Conservation (phyloP, 2,797 vertebrate genomes). For the Oryzias dopingdopingensis region DNA sequence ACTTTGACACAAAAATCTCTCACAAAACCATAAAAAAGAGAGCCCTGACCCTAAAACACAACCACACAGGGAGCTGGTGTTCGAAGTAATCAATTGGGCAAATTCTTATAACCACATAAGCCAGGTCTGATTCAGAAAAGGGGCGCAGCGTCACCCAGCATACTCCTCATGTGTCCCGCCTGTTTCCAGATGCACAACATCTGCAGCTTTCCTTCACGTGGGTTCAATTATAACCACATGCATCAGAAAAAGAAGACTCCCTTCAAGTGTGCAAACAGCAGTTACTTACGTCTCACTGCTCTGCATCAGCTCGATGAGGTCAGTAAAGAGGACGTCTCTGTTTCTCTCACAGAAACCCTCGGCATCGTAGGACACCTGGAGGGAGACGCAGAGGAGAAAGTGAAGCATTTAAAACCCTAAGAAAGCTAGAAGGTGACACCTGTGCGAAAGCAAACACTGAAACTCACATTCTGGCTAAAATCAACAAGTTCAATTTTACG, state of each 20-base stretch:
- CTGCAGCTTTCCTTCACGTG: slow-evolving; percentile 41
- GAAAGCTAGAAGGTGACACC: slow-evolving; percentile 28
- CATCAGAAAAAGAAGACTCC: slow-evolving; percentile 33
- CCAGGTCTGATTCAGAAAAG: slow-evolving; percentile 37
- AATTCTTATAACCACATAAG: slow-evolving; percentile 24
- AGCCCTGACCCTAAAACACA: slow-evolving; percentile 32
- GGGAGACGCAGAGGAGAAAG: slow-evolving; percentile 12
- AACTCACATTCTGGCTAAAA: slow-evolving; percentile 17
- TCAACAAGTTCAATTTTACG: slow-evolving; percentile 27
- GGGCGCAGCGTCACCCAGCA: slow-evolving; percentile 29
- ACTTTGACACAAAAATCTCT: slow-evolving; percentile 51
- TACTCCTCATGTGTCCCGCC: slow-evolving; percentile 36
- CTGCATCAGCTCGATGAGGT: slow-evolving; percentile 98
- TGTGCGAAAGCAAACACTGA: slow-evolving; percentile 18
- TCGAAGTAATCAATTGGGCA: slow-evolving; percentile 20
- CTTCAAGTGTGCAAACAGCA: slow-evolving; percentile 24
- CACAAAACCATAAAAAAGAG: slow-evolving; percentile 39
- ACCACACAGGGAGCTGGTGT: slow-evolving; percentile 32
- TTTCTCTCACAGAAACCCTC: slow-evolving; percentile 98
- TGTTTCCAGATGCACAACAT: slow-evolving; percentile 51
- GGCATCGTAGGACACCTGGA: slow-evolving; percentile 95
- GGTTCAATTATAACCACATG: slow-evolving; percentile 45
- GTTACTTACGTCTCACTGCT: slow-evolving; percentile 95
- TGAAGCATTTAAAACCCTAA: slow-evolving; percentile 18
- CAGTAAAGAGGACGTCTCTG: slow-evolving; percentile 94